Conservation (phyloP, 2,888 invertebrate species). For the Habrosyne pyritoides region DNA sequence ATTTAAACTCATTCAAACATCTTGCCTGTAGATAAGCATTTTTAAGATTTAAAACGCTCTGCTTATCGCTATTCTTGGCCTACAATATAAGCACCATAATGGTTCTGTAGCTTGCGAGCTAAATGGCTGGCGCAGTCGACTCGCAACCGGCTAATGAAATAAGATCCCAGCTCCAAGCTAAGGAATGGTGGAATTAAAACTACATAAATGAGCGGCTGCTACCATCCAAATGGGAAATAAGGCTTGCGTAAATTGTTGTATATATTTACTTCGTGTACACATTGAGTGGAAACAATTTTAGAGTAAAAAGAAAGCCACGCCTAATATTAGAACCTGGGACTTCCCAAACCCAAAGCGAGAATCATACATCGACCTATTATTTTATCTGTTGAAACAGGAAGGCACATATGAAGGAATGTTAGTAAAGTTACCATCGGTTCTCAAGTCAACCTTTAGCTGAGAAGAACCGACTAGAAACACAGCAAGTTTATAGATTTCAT, state of each 20-base stretch:
- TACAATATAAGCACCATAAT: constrained; percentile 22
- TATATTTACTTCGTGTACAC: constrained; percentile 1
- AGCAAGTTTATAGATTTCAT: too few relatives aligned
- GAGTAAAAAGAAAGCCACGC: constrained; percentile 50
- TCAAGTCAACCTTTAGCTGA: too few relatives aligned
- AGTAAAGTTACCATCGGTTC: too few relatives aligned
- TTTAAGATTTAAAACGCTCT: constrained; percentile 14
- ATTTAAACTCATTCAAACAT: too few relatives aligned
- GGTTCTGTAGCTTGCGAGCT: constrained; percentile 67
- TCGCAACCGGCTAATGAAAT: constrained; percentile 80
- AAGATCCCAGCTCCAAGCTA: constrained; percentile 77
- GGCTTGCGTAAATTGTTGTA: constrained; percentile 40
- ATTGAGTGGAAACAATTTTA: neutral
- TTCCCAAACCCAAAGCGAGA: constrained; percentile 81
- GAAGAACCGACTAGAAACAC: too few relatives aligned
- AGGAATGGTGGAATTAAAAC: constrained; percentile 83
- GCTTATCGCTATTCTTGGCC: constrained; percentile 4
- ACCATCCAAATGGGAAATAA: constrained; percentile 63
- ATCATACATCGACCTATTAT: too few relatives aligned
- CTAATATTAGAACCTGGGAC: constrained; percentile 69
- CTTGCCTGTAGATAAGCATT: neutral
- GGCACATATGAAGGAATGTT: too few relatives aligned
- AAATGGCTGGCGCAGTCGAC: constrained; percentile 68
- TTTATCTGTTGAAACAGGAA: too few relatives aligned
- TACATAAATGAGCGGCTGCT: constrained; percentile 77